Evolutionary conservation across 2,888 invertebrate species (phyloP).

Genomic region (Thyatira batis): DNA sequence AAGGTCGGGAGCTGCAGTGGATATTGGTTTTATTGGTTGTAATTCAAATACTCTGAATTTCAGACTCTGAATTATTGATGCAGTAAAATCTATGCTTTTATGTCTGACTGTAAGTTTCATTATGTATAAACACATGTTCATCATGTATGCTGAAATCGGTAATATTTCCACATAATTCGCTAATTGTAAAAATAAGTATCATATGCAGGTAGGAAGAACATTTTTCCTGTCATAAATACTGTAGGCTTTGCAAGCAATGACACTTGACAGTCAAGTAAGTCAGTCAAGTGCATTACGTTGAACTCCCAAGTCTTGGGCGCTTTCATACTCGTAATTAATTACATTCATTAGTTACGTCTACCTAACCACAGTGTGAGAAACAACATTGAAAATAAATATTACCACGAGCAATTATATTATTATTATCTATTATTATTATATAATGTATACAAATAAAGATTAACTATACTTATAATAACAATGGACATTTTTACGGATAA

Average conservation of each 20-base stretch:
- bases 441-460: background rate
- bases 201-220: background rate
- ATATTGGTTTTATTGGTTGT: too few relatives aligned
- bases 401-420: background rate
- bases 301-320: slow-evolving; percentile 3
- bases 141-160: too few relatives aligned
- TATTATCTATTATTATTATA: background rate
- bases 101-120: too few relatives aligned
- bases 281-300: slow-evolving; percentile 10
- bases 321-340: background rate
- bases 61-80: too few relatives aligned
- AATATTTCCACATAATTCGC: too few relatives aligned
- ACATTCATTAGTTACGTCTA: background rate
- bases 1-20: too few relatives aligned
- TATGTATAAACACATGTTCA: too few relatives aligned
- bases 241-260: background rate
- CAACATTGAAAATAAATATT: background rate
- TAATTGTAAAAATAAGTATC: too few relatives aligned
- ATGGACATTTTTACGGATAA: too few relatives aligned
- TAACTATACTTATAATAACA: too few relatives aligned
- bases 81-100: too few relatives aligned
- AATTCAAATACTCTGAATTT: too few relatives aligned
- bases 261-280: background rate
- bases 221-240: background rate
- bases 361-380: background rate